Base-by-base conservation (phyloP, 2,797 vertebrate genomes). In the Aselliscus stoliczkanus region DNA sequence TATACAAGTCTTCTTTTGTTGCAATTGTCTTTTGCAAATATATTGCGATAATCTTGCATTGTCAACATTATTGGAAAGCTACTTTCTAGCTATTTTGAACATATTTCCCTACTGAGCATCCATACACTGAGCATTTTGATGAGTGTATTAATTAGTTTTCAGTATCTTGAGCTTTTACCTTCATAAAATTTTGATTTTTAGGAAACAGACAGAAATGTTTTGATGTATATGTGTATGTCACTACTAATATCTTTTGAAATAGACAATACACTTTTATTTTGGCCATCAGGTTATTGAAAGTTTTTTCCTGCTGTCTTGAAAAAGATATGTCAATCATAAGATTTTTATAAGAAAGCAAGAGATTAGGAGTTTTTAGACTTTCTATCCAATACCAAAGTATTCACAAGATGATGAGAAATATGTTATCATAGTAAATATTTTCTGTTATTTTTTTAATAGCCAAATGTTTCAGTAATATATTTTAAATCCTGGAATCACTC, bases 341-440 rank as follows among this genome's bases (percentile, higher is more conserved):
- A 58, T 82, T 50, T 94, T 94, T 72, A 17, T 93, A 56, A 65
- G n/a, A 92, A 58, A 79, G 29, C 37, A 92, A 94, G 29, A 60
- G 25, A 62, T 80, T 82, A 88, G 34, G 17, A 83, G 50, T 62
- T 77, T 82, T 92, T 87, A 90, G 76, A 69, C 31, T 94, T 94
- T 94, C 34, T 93, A 65, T 76, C 13, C 23, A 95, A 79, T 82
- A 70, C n/a, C 50, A 62, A 88, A 79, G 11, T 91, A 70, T 29
- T 80, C 54, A 77, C 25, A 70, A 90, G 50, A 93, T 31, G 20
- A 44, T 69, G 58, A 81, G 29, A 93, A 95, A 56, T 84, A 60
- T 62, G 31, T 76, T 94, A n/a, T 96, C n/a, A 17, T 47, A 87
- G 60, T 85, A 92, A 92, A 93, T 84, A 79, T 90, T 96, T 93